Evolutionary conservation across 2,113 vertebrate species (phyloP).

Genomic region (Tympanuchus pallidicinctus): DNA sequence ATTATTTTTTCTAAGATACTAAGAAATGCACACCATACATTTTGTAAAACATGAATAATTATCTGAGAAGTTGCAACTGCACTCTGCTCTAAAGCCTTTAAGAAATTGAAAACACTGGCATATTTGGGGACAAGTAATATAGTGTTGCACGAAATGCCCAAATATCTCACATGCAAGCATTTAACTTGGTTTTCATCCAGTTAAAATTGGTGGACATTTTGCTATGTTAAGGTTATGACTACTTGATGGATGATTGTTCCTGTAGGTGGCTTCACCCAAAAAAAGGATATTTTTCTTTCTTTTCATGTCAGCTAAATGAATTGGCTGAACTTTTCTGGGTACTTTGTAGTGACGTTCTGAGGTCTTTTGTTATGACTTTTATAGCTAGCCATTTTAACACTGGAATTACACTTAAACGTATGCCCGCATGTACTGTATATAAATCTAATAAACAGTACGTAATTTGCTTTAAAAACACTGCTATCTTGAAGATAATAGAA

Average conservation of each 20-base stretch:
- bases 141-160: not conserved
- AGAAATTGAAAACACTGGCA: not conserved
- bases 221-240: not conserved
- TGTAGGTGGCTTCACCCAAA: not conserved
- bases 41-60: not conserved
- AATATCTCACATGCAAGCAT: not conserved
- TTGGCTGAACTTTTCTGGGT: not conserved
- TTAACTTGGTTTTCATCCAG: not conserved
- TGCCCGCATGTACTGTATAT: not conserved
- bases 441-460: not conserved
- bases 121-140: not conserved
- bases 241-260: not conserved
- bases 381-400: not conserved
- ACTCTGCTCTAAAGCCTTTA: not conserved
- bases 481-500: constrained; percentile 13
- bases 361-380: not conserved
- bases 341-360: not conserved
- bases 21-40: not conserved
- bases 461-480: constrained; percentile 20
- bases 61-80: not conserved
- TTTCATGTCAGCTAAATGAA: not conserved
- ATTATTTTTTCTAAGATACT: not conserved
- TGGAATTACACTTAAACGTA: not conserved
- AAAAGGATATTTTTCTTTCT: not conserved
- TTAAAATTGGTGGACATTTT: not conserved